Evolutionary conservation across 1,140 invertebrate genomes (phyloP).

Genomic region (Diorhabda elongata): DNA sequence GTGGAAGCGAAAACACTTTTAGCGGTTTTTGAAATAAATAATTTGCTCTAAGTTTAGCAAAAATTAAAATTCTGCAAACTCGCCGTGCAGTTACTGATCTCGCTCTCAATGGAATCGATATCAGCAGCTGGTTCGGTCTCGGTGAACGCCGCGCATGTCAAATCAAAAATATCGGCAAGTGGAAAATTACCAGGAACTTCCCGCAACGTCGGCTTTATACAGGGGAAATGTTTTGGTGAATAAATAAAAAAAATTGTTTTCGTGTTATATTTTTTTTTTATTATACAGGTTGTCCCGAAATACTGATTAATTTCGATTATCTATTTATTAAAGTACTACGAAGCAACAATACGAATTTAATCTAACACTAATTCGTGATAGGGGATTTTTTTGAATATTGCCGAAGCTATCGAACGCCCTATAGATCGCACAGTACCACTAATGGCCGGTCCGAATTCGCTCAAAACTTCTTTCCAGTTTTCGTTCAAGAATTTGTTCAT

Average conservation of each 20-base stretch:
- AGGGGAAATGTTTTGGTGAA: neutral
- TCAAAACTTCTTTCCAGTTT: constrained; percentile 49
- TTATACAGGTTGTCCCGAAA: too few species aligned
- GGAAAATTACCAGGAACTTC: neutral
- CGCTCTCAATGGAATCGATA: neutral
- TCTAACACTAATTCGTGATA: constrained; percentile 18
- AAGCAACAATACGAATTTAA: neutral
- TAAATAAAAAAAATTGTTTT: neutral
- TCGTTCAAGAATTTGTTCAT: constrained; percentile 49
- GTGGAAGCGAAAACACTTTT: constrained; percentile 7
- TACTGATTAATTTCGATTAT: neutral
- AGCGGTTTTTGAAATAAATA: neutral
- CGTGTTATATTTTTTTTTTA: neutral
- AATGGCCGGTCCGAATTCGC: constrained; percentile 28
- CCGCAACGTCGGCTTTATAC: too few species aligned
- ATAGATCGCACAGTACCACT: constrained; percentile 10
- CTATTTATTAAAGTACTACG: neutral
- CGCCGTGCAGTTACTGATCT: neutral
- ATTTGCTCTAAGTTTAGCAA: neutral
- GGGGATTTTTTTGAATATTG: constrained; percentile 14
- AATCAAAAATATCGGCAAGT: neutral
- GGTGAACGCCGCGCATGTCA: neutral
- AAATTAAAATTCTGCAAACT: neutral
- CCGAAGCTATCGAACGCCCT: neutral
- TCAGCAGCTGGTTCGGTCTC: constrained; percentile 1